Evolutionary conservation across 2,888 invertebrate genomes (phyloP), one percentile per base, ranked within the genome.

Genomic region (Thera obeliscata): DNA sequence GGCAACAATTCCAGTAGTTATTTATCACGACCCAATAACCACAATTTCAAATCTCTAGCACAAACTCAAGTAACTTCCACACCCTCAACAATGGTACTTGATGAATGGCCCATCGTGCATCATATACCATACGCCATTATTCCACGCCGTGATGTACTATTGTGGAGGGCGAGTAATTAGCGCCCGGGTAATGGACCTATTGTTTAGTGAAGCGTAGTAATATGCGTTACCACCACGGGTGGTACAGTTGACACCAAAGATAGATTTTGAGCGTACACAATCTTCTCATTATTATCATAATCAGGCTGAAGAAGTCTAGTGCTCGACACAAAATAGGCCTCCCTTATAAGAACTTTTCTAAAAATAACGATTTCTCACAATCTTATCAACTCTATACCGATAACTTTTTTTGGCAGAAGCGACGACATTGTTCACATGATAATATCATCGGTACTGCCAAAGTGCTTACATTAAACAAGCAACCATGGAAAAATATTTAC

Each of bases 181-280:
- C 62, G 62, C 62, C 55, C n/a, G 61, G 62, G 69, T 69, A 69
- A 69, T 69, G 69, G 69, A 38, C 38, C 69, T 62, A 69, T 69
- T 69, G 69, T 69, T 66, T 60, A 63, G 56, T 66, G 62, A 59
- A 48, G 69, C 66, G 65, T 63, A 62, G 65, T 63, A 62, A 65
- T 65, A 69, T 60, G 67, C 57, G 57, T 68, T 64, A 68, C 56
- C 52, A 54, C 43, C 22, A 57, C 57, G 54, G 43, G 43, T 22
- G 0, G 22, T 58, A 52, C 52, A 52, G 52, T 33, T 33, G 9
- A 52, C 7, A 1, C 8, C 50, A 7, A 46, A 46, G 41, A 7
- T 41, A 41, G 7, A 41, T 41, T 6, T 2, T 41, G 4, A 41
- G 5, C 5, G 0, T 41, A 41, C 41, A 41, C 41, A 41, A 41